These are phyloP conservation scores for Sylvia borin DNA, from an alignment of 2,797 vertebrate species.

Conservation along the genomic window DNA sequence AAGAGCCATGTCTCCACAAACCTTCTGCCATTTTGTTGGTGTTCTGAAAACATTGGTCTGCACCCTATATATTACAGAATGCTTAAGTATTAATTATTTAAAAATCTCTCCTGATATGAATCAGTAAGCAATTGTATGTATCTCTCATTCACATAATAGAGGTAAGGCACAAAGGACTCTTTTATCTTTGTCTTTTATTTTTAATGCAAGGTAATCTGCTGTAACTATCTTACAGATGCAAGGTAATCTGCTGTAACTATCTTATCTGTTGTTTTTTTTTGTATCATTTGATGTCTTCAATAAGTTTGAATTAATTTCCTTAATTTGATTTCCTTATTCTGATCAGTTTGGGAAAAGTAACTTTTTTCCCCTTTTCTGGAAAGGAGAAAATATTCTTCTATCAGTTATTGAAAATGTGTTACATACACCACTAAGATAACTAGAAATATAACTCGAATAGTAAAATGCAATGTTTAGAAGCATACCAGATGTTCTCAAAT, in stretches of 20 bases:
- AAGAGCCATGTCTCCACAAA: background rate
- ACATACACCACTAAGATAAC: background rate
- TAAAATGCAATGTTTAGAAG: background rate
- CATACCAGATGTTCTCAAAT: background rate
- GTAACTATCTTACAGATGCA: background rate
- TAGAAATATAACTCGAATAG: background rate
- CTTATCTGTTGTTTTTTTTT: background rate
- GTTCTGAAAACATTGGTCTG: background rate
- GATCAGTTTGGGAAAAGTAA: background rate
- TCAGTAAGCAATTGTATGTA: background rate
- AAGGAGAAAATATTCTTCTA: background rate
- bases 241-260: background rate
- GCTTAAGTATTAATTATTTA: background rate
- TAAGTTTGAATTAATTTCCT: background rate
- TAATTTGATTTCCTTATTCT: background rate
- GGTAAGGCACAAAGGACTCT: background rate
- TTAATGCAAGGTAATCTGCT: background rate
- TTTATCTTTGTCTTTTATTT: background rate
- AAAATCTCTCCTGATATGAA: background rate
- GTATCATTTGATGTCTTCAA: background rate
- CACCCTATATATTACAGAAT: background rate
- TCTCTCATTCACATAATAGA: background rate
- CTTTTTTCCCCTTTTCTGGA: background rate
- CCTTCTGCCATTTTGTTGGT: background rate
- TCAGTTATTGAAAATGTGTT: background rate